phyloP scores from a whole-genome alignment of 2,113 vertebrate genomes.

The Lanius collurio region DNA sequence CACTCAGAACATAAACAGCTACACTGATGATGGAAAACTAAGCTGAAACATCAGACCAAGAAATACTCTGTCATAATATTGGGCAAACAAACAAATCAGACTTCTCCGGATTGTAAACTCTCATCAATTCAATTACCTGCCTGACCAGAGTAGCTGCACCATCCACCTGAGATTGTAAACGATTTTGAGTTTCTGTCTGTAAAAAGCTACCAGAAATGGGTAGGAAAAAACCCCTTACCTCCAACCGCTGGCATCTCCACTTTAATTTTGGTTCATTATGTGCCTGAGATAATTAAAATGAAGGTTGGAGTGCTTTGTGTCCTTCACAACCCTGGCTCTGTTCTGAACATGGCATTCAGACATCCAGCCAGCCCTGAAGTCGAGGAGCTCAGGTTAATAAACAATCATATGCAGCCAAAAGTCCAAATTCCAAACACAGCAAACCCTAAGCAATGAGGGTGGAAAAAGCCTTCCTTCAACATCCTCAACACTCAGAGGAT shows the following conservation, averaged over 20 bases:
- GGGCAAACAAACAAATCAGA: not conserved
- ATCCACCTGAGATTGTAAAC: not conserved
- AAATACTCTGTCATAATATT: not conserved
- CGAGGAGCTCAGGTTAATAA: not conserved
- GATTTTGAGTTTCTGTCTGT: not conserved
- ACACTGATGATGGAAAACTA: not conserved
- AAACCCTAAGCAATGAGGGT: not conserved
- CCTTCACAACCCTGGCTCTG: not conserved
- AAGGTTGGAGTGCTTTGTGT: not conserved
- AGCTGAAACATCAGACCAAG: not conserved
- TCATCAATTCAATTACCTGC: not conserved
- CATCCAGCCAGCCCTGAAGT: not conserved
- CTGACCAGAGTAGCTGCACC: not conserved
- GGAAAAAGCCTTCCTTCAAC: not conserved
- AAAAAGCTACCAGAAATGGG: not conserved
- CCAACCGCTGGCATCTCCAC: not conserved
- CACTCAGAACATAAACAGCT: not conserved
- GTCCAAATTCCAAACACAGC: constrained; percentile 28
- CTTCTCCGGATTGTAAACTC: not conserved
- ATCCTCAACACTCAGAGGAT: not conserved
- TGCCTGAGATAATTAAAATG: not conserved
- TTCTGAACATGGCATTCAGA: not conserved
- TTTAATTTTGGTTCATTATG: not conserved
- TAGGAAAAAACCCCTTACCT: not conserved
- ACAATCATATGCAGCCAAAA: not conserved